These are phyloP conservation scores for Liasis olivaceus DNA, from an alignment of 2,797 vertebrate species.

Conservation along the genomic window DNA sequence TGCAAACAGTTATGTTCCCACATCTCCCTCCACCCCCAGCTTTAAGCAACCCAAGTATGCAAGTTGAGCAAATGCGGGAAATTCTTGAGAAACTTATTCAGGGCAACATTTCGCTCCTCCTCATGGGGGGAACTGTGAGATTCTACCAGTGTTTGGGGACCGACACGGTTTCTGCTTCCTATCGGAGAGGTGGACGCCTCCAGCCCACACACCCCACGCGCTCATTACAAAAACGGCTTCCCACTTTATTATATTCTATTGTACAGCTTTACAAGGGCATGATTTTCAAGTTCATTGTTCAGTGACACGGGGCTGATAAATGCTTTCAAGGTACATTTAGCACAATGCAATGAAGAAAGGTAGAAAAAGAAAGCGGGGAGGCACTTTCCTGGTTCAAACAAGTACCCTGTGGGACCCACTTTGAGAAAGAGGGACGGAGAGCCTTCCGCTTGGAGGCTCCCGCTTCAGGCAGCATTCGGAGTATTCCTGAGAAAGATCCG, in stretches of 20 bases:
- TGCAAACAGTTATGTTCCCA: background rate
- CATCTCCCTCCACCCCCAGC: background rate
- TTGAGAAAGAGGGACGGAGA: background rate
- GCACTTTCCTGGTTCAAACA: conserved; percentile 73
- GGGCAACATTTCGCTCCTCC: background rate
- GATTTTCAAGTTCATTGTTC: background rate
- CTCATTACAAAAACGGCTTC: conserved; percentile 57
- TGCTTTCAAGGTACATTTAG: conserved; percentile 52
- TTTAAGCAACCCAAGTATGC: background rate
- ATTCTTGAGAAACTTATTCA: background rate
- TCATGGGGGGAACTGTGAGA: background rate
- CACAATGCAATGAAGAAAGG: conserved; percentile 67
- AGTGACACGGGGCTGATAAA: conserved; percentile 34
- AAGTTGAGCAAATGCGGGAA: background rate
- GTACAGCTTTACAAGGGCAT: conserved; percentile 72
- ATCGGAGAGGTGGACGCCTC: background rate
- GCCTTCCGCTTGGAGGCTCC: conserved; percentile 36
- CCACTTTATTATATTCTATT: conserved; percentile 76
- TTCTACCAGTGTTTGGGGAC: background rate
- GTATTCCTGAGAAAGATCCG: conserved; percentile 75
- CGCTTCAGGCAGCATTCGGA: conserved; percentile 54
- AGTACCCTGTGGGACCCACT: conserved; percentile 74
- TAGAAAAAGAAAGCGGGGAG: conserved; percentile 60
- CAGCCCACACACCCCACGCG: too few species aligned
- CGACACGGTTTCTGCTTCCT: background rate